Evolutionary conservation across 2,113 vertebrate species (phyloP).

Genomic region (Mobula hypostoma): DNA sequence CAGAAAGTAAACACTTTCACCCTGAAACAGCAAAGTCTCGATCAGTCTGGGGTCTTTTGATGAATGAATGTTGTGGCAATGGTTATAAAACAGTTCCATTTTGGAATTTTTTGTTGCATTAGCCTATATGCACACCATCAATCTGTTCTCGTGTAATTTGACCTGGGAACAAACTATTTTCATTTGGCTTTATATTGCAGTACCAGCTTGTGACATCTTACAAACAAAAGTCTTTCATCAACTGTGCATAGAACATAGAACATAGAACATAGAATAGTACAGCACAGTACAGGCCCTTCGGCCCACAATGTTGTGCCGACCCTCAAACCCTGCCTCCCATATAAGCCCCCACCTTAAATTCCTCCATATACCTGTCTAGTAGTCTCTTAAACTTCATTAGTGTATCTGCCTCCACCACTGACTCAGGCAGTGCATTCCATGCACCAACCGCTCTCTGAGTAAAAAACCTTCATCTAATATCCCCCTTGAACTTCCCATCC

Average conservation of each 20-base stretch:
- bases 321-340: too few species aligned
- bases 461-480: too few species aligned
- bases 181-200: neutral
- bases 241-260: neutral
- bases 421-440: too few species aligned
- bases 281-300: too few species aligned
- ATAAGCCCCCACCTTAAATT: too few species aligned
- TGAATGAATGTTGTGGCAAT: neutral
- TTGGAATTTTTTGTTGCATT: neutral
- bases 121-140: neutral
- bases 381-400: too few species aligned
- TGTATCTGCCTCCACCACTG: too few species aligned
- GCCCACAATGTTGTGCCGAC: too few species aligned
- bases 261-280: too few species aligned
- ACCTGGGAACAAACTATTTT: neutral
- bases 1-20: neutral
- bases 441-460: too few species aligned
- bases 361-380: too few species aligned
- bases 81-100: neutral
- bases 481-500: too few species aligned
- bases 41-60: neutral
- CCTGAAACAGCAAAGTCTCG: neutral
- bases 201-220: neutral
- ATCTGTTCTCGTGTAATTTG: neutral
- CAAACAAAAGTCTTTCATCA: neutral